Conservation (phyloP, 2,113 vertebrate species). For the Glareola pratincola region DNA sequence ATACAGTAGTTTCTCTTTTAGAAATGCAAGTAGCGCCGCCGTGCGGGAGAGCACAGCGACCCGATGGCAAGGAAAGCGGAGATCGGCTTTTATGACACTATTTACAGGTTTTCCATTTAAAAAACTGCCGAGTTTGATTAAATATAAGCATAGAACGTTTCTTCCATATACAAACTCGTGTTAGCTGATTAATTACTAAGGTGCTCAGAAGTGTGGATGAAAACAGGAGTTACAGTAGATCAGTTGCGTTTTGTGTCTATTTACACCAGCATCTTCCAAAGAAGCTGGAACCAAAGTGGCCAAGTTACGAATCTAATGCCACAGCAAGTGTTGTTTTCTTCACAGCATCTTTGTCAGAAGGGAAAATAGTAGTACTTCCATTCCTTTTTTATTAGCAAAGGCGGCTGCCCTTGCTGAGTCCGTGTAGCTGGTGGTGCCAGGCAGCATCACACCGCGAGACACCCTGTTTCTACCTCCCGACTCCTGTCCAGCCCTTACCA, state of each 20-base stretch:
- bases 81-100: not conserved
- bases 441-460: fast-evolving
- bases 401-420: not conserved
- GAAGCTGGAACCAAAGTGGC: not conserved
- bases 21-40: not conserved
- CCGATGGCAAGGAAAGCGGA: not conserved
- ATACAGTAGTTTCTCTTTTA: slow-evolving; percentile 23
- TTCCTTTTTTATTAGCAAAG: not conserved
- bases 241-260: not conserved
- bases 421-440: not conserved
- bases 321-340: not conserved
- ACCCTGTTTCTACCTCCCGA: fast-evolving
- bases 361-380: not conserved
- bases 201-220: slow-evolving; percentile 58
- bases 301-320: fast-evolving
- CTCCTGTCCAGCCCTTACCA: not conserved
- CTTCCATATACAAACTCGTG: slow-evolving; percentile 39
- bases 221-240: not conserved
- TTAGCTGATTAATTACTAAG: slow-evolving; percentile 55
- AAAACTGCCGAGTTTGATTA: slow-evolving; percentile 38
- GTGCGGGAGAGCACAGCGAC: not conserved
- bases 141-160: slow-evolving; percentile 45
- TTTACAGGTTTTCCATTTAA: slow-evolving; percentile 47
- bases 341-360: not conserved
- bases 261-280: not conserved